phyloP scores from a whole-genome alignment of 2,888 invertebrate species.

The Xestobium rufovillosum region DNA sequence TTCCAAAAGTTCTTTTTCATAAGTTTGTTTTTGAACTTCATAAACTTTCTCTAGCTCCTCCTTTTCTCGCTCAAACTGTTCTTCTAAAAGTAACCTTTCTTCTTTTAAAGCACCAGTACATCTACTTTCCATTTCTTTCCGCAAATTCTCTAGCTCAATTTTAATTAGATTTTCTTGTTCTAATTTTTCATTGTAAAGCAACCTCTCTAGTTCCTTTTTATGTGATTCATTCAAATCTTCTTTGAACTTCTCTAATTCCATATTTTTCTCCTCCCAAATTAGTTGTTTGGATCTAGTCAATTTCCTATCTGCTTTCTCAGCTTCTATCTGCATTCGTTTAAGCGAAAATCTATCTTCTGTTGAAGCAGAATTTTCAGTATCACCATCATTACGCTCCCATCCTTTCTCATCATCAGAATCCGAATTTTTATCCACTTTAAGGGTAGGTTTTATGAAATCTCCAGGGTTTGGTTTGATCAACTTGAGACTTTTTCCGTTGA shows the following conservation, averaged over 20 bases:
- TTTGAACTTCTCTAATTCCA: conserved; percentile 39
- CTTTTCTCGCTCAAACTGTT: conserved; percentile 45
- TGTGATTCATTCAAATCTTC: conserved; percentile 39
- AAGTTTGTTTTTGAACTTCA: conserved; percentile 29
- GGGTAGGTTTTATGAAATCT: conserved; percentile 53
- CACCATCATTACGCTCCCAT: neutral
- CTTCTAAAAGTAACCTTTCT: conserved; percentile 39
- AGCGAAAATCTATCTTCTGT: too few species aligned
- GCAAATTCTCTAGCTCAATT: conserved; percentile 44
- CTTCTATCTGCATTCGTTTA: too few species aligned
- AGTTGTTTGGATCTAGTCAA: conserved; percentile 50
- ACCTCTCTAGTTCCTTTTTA: conserved; percentile 47
- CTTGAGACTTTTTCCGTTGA: conserved; percentile 35
- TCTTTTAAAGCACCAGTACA: conserved; percentile 35
- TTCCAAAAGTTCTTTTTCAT: conserved; percentile 38
- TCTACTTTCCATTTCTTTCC: conserved; percentile 47
- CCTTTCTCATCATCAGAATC: conserved; percentile 49
- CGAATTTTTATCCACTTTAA: conserved; percentile 46
- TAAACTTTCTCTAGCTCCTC: conserved; percentile 36
- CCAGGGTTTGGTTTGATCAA: conserved; percentile 51
- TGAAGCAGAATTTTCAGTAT: neutral
- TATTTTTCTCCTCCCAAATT: conserved; percentile 45
- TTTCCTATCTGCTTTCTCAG: conserved; percentile 44
- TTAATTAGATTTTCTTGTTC: conserved; percentile 36
- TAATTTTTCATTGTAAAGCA: conserved; percentile 40